A percentile compares a stretch with the other conserved stretches of the same genome.
phyloP scores from a whole-genome alignment of 1,140 invertebrate species.

The Delia radicum region DNA sequence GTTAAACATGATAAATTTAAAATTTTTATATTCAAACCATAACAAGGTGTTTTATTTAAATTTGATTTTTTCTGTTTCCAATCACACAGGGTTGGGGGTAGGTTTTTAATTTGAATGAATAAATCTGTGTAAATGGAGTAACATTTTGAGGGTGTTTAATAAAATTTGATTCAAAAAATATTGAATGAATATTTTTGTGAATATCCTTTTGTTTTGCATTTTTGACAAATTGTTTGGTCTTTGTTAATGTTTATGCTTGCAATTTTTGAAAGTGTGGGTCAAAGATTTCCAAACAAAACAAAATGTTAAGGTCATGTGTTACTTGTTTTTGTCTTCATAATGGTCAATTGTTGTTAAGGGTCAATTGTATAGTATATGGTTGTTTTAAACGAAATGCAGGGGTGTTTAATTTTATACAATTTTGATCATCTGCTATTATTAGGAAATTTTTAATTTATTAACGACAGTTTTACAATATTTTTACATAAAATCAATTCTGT shows the following conservation, averaged over 20 bases:
- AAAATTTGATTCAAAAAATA: background rate
- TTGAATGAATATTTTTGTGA: background rate
- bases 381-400: too few relatives aligned
- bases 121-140: too few relatives aligned
- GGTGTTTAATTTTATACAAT: too few relatives aligned
- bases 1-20: background rate
- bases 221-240: background rate
- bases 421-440: background rate
- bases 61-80: too few relatives aligned
- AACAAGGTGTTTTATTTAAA: conserved; percentile 5
- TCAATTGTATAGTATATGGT: too few relatives aligned
- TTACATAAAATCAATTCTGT: background rate
- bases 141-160: background rate
- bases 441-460: background rate
- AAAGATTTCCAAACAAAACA: too few relatives aligned
- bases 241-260: background rate
- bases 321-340: background rate
- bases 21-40: background rate
- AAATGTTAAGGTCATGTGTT: background rate
- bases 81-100: too few relatives aligned
- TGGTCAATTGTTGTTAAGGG: background rate
- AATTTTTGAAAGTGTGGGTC: background rate
- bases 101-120: too few relatives aligned
- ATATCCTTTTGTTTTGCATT: background rate
- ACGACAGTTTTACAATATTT: background rate